Conservation (phyloP, 2,113 vertebrate species). For the Anas platyrhynchos region DNA sequence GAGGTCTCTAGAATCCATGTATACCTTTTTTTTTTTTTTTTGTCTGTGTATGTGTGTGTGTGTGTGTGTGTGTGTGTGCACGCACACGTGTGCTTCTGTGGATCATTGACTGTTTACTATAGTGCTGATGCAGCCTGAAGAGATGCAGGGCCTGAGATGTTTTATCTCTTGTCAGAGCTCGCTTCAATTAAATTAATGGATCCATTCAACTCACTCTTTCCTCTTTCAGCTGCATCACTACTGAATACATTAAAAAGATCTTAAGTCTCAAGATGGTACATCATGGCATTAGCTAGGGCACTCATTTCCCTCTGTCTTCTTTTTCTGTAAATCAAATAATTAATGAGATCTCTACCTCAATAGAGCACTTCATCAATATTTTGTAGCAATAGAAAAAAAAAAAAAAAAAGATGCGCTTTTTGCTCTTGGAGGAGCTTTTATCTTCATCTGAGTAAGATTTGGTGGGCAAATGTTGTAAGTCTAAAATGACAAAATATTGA, state of each 20-base stretch:
- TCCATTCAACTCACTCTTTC: constrained; percentile 93
- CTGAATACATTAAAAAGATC: constrained; percentile 99
- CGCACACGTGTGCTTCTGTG: constrained; percentile 61
- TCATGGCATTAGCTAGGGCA: constrained; percentile 89
- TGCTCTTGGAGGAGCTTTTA: constrained; percentile 76
- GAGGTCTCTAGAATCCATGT: constrained; percentile 82
- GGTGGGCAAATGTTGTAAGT: constrained; percentile 70
- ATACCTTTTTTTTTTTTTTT: constrained; percentile 56
- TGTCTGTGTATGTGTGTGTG: neutral
- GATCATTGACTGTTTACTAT: constrained; percentile 94
- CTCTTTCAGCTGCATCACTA: constrained; percentile 89
- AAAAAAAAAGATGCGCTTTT: constrained; percentile 70
- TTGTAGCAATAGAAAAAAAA: constrained; percentile 74
- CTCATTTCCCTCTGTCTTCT: constrained; percentile 82
- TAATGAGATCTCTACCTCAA: constrained; percentile 85
- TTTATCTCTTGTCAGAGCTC: constrained; percentile 97
- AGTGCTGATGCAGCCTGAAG: constrained; percentile 87
- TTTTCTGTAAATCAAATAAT: constrained; percentile 89
- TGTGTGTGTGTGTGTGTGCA: neutral
- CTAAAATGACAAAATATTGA: constrained; percentile 83
- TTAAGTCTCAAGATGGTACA: constrained; percentile 97
- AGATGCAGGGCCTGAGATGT: constrained; percentile 90
- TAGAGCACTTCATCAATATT: constrained; percentile 81
- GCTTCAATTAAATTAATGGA: constrained; percentile 99
- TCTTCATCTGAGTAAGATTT: constrained; percentile 67